Conservation (phyloP, 2,888 invertebrate genomes). For the Amorpha juglandis region DNA sequence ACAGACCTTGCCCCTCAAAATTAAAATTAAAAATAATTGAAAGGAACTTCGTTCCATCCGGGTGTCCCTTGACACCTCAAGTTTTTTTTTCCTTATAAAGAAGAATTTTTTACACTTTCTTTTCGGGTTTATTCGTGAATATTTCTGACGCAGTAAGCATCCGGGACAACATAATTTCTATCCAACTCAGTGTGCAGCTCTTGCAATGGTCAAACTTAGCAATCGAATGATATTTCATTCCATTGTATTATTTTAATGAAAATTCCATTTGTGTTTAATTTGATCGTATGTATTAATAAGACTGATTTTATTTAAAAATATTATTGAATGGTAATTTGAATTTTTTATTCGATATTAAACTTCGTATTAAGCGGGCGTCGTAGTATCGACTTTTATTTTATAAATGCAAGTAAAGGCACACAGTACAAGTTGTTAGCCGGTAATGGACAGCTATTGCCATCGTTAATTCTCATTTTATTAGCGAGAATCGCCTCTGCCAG, state of each 20-base stretch:
- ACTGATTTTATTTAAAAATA: conserved; percentile 37
- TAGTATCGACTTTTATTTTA: background rate
- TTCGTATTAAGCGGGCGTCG: conserved; percentile 7
- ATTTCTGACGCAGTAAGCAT: too few relatives aligned
- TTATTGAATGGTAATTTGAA: conserved; percentile 15
- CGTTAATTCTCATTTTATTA: too few relatives aligned
- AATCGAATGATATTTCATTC: conserved; percentile 32
- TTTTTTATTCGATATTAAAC: conserved; percentile 20
- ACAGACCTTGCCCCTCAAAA: too few relatives aligned
- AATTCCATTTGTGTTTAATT: conserved; percentile 39
- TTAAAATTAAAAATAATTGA: too few relatives aligned
- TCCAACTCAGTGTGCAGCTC: background rate
- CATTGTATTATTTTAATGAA: conserved; percentile 26
- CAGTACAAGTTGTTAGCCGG: background rate
- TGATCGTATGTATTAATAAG: conserved; percentile 37
- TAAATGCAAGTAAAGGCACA: background rate
- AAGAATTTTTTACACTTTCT: too few relatives aligned
- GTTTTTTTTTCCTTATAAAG: too few relatives aligned
- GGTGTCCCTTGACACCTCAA: too few relatives aligned
- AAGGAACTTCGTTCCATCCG: too few relatives aligned
- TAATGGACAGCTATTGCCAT: too few relatives aligned
- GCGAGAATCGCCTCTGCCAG: too few relatives aligned
- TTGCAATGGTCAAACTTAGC: background rate
- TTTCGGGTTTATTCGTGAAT: too few relatives aligned
- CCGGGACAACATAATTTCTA: background rate